Conservation (phyloP, 2,888 invertebrate genomes). For the Oxytorus armatus region DNA sequence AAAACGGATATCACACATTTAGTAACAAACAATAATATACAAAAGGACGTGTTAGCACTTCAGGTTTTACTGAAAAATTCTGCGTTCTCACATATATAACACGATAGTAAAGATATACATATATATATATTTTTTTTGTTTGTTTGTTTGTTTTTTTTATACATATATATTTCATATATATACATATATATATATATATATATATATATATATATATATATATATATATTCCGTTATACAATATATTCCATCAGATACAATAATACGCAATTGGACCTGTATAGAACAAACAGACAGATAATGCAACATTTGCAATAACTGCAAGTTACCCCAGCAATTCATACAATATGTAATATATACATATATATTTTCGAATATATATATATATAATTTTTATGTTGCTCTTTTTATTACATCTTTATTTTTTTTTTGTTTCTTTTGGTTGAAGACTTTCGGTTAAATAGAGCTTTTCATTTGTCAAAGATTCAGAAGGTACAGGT, state of each 20-base stretch:
- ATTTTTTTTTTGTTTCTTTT: constrained; percentile 72
- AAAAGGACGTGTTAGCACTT: constrained; percentile 63
- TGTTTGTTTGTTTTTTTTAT: too few species aligned
- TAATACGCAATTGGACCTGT: constrained; percentile 81
- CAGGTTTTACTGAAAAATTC: constrained; percentile 67
- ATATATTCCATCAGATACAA: constrained; percentile 82
- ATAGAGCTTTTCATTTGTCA: constrained; percentile 74
- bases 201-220: constrained; percentile 71
- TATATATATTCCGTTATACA: constrained; percentile 78
- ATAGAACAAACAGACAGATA: constrained; percentile 82
- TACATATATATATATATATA: constrained; percentile 66
- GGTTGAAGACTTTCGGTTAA: constrained; percentile 81
- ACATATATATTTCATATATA: too few species aligned
- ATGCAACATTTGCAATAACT: constrained; percentile 80
- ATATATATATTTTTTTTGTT: constrained; percentile 64
- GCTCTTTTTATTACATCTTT: constrained; percentile 47
- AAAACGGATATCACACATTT: neutral
- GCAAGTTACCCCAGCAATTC: constrained; percentile 79
- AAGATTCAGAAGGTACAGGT: constrained; percentile 76
- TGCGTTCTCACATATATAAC: constrained; percentile 66
- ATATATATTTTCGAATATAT: constrained; percentile 70
- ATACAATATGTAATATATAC: constrained; percentile 76
- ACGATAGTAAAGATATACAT: constrained; percentile 67
- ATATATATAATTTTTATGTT: constrained; percentile 57
- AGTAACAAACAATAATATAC: constrained; percentile 48